Conservation (phyloP, 2,888 invertebrate species). For the Ennomos fuscantarius region DNA sequence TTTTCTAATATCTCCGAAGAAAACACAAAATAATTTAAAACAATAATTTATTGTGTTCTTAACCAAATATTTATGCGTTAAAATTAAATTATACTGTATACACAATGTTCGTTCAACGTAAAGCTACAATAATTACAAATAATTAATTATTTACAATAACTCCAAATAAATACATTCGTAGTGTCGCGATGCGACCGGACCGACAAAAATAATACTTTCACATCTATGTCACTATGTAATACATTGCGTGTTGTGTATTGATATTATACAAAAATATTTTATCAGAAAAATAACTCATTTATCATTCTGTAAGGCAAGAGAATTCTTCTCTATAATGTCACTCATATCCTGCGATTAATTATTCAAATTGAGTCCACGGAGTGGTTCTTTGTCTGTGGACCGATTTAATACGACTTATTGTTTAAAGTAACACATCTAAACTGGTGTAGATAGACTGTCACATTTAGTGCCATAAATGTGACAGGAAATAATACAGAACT, state of each 20-base stretch:
- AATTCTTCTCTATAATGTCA: slow-evolving; percentile 4
- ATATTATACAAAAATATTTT: slow-evolving; percentile 57
- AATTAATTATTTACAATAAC: slow-evolving; percentile 70
- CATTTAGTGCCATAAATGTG: no score
- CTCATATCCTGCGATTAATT: background rate
- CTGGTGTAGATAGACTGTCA: no score
- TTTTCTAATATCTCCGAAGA: slow-evolving; percentile 9
- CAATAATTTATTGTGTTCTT: slow-evolving; percentile 83
- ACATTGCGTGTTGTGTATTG: slow-evolving; percentile 38
- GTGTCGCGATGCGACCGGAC: slow-evolving; percentile 41
- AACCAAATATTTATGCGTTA: slow-evolving; percentile 70
- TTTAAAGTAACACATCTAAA: no score
- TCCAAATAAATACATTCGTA: slow-evolving; percentile 51
- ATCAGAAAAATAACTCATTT: slow-evolving; percentile 50
- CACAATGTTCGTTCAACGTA: slow-evolving; percentile 66
- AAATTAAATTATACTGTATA: slow-evolving; percentile 73
- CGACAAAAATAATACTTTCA: slow-evolving; percentile 35
- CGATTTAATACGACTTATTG: background rate
- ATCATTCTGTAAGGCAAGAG: slow-evolving; percentile 26
- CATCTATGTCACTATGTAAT: slow-evolving; percentile 23
- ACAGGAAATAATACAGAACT: no score
- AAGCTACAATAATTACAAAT: slow-evolving; percentile 60
- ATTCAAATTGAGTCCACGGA: slow-evolving; percentile 23
- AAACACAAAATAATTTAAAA: slow-evolving; percentile 64
- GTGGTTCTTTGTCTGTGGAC: slow-evolving; percentile 6